phyloP scores from a whole-genome alignment of 2,797 vertebrate species.

The Coreius guichenoti region DNA sequence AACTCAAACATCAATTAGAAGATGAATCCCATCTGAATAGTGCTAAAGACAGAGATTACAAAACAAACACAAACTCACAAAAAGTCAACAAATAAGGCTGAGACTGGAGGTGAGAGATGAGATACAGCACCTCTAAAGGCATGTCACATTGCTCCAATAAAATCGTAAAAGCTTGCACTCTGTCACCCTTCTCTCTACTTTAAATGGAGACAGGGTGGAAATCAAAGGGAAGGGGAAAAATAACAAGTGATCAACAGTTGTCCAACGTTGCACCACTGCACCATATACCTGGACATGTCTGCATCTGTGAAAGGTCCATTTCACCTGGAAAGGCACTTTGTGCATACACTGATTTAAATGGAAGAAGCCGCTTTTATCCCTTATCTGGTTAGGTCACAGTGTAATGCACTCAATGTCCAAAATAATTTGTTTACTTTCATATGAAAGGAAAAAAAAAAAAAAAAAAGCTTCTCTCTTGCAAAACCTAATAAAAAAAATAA shows the following conservation, averaged over 20 bases:
- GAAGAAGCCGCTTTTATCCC: background rate
- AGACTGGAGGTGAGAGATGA: constrained; percentile 57
- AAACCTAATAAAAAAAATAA: constrained; percentile 30
- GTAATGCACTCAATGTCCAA: background rate
- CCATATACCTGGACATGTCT: constrained; percentile 10
- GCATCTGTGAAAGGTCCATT: background rate
- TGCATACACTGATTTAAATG: background rate
- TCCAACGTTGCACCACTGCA: constrained; percentile 70
- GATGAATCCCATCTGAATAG: background rate
- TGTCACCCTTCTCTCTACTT: constrained; percentile 65
- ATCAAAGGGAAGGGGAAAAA: constrained; percentile 68
- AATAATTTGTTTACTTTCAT: background rate
- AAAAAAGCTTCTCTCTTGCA: background rate
- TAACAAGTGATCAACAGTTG: constrained; percentile 75
- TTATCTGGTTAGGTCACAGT: background rate
- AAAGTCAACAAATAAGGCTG: constrained; percentile 56
- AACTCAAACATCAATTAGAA: constrained; percentile 1
- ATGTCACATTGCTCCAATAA: constrained; percentile 77
- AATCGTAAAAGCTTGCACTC: constrained; percentile 77
- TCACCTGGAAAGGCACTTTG: background rate
- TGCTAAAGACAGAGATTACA: constrained; percentile 11
- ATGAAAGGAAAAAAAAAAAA: background rate
- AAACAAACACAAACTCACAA: constrained; percentile 46
- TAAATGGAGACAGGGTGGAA: constrained; percentile 64
- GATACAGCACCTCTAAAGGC: constrained; percentile 72